phyloP scores from a whole-genome alignment of 2,797 vertebrate genomes.

The Vultur gryphus region DNA sequence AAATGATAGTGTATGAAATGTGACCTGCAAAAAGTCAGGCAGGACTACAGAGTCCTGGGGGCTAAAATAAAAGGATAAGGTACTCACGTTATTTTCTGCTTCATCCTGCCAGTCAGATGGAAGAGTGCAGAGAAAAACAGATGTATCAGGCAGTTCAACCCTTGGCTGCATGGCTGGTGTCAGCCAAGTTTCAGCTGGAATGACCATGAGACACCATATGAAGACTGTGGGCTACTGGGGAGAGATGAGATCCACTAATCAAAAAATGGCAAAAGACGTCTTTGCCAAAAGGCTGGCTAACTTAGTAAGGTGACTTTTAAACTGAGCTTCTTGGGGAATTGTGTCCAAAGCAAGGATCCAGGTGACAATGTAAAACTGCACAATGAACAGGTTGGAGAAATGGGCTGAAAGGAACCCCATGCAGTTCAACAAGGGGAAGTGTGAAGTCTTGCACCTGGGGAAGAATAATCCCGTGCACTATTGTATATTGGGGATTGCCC shows the following conservation, averaged over 20 bases:
- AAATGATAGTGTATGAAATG: not conserved
- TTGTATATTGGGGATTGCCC: too few relatives aligned
- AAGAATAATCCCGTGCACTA: not conserved
- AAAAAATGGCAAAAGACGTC: not conserved
- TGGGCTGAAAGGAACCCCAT: not conserved
- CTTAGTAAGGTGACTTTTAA: not conserved
- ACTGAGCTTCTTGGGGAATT: not conserved
- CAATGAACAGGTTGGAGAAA: not conserved
- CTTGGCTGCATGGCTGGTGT: not conserved
- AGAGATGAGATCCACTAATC: not conserved
- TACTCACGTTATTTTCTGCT: not conserved
- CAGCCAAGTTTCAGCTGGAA: not conserved
- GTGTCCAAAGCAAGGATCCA: not conserved
- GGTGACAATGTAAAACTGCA: not conserved
- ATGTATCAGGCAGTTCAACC: not conserved
- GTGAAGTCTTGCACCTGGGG: not conserved
- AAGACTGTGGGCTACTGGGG: not conserved
- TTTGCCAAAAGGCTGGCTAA: not conserved
- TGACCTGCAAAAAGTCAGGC: not conserved
- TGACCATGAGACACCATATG: not conserved
- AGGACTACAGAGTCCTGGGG: not conserved
- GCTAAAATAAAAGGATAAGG: not conserved
- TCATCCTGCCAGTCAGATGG: not conserved
- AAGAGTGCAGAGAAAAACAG: not conserved
- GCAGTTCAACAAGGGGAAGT: not conserved